These are phyloP conservation scores for Drosophila sucinea DNA, from an alignment of 1,140 invertebrate species.

Conservation along the genomic window DNA sequence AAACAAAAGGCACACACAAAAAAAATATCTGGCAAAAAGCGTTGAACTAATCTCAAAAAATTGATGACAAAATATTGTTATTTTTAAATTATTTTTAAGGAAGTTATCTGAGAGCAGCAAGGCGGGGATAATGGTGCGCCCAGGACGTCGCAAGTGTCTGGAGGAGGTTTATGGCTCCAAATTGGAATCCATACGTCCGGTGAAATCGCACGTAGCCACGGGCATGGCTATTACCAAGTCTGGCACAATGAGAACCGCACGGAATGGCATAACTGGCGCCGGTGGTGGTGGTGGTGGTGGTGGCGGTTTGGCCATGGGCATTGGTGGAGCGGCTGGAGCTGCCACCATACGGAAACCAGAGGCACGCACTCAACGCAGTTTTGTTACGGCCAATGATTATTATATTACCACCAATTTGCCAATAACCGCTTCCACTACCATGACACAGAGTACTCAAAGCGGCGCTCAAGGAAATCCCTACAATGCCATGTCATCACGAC, in stretches of 20 bases:
- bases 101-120: not conserved
- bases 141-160: constrained; percentile 63
- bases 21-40: constrained; percentile 4
- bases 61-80: not conserved
- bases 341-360: constrained; percentile 39
- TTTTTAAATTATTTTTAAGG: constrained; percentile 5
- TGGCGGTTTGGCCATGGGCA: not conserved
- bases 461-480: constrained; percentile 18
- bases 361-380: constrained; percentile 56
- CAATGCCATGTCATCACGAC: constrained; percentile 40
- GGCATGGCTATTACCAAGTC: constrained; percentile 52
- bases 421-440: constrained; percentile 32
- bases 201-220: constrained; percentile 29
- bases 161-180: constrained; percentile 75
- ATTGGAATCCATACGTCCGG: constrained; percentile 54
- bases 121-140: constrained; percentile 54
- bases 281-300: not conserved
- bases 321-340: constrained; percentile 13
- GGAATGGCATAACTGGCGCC: not conserved
- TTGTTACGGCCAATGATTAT: constrained; percentile 65
- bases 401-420: constrained; percentile 69
- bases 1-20: not conserved
- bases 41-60: not conserved
- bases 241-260: constrained; percentile 35
- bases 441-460: too few relatives aligned